Conservation (phyloP, 2,113 vertebrate genomes). For the Gopherus flavomarginatus region DNA sequence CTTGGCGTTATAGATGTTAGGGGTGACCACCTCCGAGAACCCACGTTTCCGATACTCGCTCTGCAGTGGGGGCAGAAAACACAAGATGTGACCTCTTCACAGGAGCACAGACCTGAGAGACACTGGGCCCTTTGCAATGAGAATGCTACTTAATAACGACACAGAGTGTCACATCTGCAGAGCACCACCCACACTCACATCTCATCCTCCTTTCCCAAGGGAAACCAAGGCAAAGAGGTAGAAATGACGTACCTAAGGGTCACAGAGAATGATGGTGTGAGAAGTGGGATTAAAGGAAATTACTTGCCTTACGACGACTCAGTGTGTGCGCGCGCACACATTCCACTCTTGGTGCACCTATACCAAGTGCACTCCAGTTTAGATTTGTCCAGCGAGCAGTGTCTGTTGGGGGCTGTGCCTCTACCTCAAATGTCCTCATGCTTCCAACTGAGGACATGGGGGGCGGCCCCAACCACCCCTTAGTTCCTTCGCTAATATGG, state of each 20-base stretch:
- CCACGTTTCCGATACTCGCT: constrained; percentile 87
- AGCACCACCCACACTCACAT: not conserved
- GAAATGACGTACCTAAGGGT: not conserved
- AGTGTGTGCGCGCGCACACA: not conserved
- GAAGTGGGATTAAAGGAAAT: not conserved
- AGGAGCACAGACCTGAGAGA: fast-evolving
- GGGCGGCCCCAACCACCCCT: not conserved
- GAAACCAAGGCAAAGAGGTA: not conserved
- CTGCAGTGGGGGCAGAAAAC: constrained; percentile 61
- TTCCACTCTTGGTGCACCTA: not conserved
- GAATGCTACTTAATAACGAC: not conserved
- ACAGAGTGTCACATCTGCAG: not conserved
- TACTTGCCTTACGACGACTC: not conserved
- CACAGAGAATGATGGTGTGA: not conserved
- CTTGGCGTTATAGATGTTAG: constrained; percentile 86
- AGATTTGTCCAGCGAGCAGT: not conserved
- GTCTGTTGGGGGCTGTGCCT: not conserved
- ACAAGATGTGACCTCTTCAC: not conserved
- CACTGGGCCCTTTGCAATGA: not conserved
- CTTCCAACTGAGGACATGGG: not conserved
- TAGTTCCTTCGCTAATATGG: not conserved
- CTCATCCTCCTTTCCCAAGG: not conserved
- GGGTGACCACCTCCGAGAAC: constrained; percentile 92
- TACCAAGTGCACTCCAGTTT: not conserved
- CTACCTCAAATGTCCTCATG: not conserved